These are phyloP conservation scores for Margaritifera margaritifera DNA, from an alignment of 2,888 invertebrate species.

Conservation along the genomic window DNA sequence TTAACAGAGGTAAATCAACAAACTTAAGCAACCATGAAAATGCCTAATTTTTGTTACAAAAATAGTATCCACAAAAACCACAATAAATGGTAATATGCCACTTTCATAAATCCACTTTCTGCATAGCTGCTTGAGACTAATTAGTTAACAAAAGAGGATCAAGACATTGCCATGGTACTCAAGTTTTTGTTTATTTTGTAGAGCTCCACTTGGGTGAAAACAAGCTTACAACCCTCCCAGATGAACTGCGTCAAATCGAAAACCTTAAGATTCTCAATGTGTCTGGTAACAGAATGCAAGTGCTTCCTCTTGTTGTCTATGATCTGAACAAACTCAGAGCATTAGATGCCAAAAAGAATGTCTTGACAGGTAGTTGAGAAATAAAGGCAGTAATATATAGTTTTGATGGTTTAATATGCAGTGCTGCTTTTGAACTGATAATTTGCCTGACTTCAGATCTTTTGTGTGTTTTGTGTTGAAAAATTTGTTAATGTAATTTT, in stretches of 20 bases:
- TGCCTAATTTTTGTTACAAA: too few relatives aligned
- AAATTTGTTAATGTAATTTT: too few relatives aligned
- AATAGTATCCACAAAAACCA: too few relatives aligned
- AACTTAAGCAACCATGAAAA: too few relatives aligned
- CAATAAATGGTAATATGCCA: too few relatives aligned
- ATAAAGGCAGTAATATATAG: background rate
- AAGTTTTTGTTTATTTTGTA: slow-evolving; percentile 28
- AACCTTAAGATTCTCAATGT: slow-evolving; percentile 51
- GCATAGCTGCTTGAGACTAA: background rate
- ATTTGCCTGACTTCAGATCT: too few relatives aligned
- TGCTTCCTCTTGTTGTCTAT: slow-evolving; percentile 51
- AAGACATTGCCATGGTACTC: background rate
- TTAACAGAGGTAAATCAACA: too few relatives aligned
- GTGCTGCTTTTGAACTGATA: too few relatives aligned
- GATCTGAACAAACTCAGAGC: slow-evolving; percentile 43
- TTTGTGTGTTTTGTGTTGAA: too few relatives aligned
- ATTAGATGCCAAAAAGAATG: slow-evolving; percentile 50
- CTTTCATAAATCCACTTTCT: background rate
- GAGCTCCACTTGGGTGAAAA: slow-evolving; percentile 55
- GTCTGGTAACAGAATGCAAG: slow-evolving; percentile 52
- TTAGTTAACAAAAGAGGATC: background rate
- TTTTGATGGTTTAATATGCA: background rate
- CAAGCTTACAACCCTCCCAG: slow-evolving; percentile 51
- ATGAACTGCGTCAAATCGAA: slow-evolving; percentile 48
- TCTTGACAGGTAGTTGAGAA: slow-evolving; percentile 45